Evolutionary conservation across 2,888 invertebrate genomes (phyloP), one percentile per base, ranked within the genome.

Genomic region (Chrysolina oricalcia): DNA sequence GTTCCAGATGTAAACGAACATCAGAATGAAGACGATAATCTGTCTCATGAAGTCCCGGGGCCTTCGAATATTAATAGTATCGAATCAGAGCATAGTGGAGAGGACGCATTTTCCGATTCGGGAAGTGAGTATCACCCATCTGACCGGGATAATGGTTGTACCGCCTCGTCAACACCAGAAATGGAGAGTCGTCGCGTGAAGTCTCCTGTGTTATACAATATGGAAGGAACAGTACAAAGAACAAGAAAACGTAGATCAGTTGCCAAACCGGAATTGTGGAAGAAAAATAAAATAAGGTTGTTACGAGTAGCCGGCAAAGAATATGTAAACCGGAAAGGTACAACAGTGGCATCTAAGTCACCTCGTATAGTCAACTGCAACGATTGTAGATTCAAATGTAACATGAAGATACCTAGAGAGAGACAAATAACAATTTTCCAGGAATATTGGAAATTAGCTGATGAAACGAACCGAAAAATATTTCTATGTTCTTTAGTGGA

Each of bases 401-500:
- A 23, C 56, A 56, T 56, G n/a, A 50, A 56, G 3, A 56, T 56
- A 23, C 56, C 56, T 23, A 21, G 56, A 56, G 27, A 56, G 23
- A 56, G 56, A 56, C 56, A 23, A 23, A 23, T 56, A 2, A 23
- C 13, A 23, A 23, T 56, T 56, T 56, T 23, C 56, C 23, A 56
- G 53, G 27, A 56, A 56, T 56, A 56, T 56, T 56, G 27, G 56
- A 21, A 56, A 11, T 13, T 56, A n/a, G 27, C 59, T 27, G 27
- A 59, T 59, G 46, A 46, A 64, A 64, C 64, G 13, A 64, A 13
- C 5, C 53, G 53, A 68, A 68, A 68, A 50, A 68, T 68, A 17
- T 21, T 48, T 48, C 0, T 68, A 17, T 27, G 8, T 17, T 68
- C 68, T 11, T 68, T 40, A 53, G 23, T 53, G 9, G 50, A 68